Conservation (phyloP, 2,113 vertebrate genomes). For the Origma solitaria region DNA sequence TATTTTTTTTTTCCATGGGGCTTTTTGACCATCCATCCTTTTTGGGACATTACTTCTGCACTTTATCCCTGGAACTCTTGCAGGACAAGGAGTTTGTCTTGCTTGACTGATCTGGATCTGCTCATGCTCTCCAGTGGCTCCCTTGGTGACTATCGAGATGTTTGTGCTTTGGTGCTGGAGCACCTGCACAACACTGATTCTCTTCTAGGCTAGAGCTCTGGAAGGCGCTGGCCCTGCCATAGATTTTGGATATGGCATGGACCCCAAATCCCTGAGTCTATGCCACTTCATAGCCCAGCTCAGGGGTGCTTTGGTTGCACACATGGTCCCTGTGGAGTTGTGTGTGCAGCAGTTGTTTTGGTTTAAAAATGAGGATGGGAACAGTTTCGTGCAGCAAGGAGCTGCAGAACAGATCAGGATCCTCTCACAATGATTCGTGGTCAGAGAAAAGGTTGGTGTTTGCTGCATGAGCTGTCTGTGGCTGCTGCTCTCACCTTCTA, state of each 20-base stretch:
- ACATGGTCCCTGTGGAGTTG: neutral
- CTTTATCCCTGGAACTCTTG: neutral
- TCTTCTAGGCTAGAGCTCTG: neutral
- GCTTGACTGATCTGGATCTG: neutral
- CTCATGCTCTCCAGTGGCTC: neutral
- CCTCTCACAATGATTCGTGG: neutral
- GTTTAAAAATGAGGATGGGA: neutral
- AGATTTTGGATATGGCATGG: neutral
- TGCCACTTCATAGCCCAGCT: neutral
- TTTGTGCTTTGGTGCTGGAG: neutral
- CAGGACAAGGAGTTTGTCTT: neutral
- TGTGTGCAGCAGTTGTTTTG: neutral
- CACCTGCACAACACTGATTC: fast-evolving
- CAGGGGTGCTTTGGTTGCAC: neutral
- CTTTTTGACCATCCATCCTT: neutral
- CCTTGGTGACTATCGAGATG: neutral
- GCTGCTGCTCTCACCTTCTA: neutral
- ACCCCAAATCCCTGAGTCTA: neutral
- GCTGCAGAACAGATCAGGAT: neutral
- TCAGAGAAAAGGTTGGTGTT: neutral
- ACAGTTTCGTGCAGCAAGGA: neutral
- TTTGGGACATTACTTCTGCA: neutral
- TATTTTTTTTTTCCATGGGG: neutral
- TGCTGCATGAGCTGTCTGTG: neutral
- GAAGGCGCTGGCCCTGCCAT: neutral